Evolutionary conservation across 2,113 vertebrate genomes (phyloP).

Genomic region (Osmerus mordax): DNA sequence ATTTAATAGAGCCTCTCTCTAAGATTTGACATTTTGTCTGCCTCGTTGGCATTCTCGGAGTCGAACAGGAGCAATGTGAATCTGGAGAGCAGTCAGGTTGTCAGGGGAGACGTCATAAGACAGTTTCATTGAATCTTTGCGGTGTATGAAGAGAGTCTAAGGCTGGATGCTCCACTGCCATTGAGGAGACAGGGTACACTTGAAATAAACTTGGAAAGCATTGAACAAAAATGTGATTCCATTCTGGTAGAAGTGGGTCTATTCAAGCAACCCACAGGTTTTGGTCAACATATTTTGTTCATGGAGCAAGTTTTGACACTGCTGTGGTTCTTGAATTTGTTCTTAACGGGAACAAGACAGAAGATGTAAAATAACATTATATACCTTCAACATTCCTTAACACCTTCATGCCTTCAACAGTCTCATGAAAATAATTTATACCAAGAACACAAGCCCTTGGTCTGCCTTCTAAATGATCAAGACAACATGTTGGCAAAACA

Average conservation of each 20-base stretch:
- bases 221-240: neutral
- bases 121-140: constrained; percentile 2
- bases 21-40: constrained; percentile 1
- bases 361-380: no score
- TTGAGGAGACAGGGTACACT: neutral
- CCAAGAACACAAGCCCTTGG: neutral
- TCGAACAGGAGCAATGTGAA: neutral
- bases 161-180: neutral
- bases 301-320: neutral
- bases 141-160: constrained; percentile 18
- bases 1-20: neutral
- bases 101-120: neutral
- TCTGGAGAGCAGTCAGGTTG: constrained; percentile 2
- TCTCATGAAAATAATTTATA: neutral
- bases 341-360: no score
- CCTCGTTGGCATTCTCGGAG: neutral
- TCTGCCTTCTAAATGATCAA: neutral
- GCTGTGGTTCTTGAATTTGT: neutral
- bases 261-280: neutral
- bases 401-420: neutral
- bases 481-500: neutral
- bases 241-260: neutral
- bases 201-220: neutral
- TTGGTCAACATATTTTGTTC: neutral
- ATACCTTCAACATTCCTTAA: neutral